Percentiles rank a stretch among this genome's conserved stretches.
phyloP scores from a whole-genome alignment of 2,888 invertebrate genomes.

The Drosophila antonietae region DNA sequence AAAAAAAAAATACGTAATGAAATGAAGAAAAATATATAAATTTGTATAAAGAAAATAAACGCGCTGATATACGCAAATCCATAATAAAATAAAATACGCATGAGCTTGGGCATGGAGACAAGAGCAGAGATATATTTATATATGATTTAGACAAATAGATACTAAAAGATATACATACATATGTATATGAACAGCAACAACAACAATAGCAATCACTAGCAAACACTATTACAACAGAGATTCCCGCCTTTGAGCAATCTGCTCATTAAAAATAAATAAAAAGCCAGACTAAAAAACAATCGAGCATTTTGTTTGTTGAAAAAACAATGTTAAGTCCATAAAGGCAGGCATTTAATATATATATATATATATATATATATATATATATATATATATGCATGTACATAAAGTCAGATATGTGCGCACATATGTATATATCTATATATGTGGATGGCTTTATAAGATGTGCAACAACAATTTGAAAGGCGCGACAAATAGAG shows the following conservation, averaged over 20 bases:
- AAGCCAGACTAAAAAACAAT: slow-evolving; percentile 73
- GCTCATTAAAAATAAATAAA: slow-evolving; percentile 76
- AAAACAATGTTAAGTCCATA: slow-evolving; percentile 77
- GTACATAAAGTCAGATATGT: slow-evolving; percentile 24
- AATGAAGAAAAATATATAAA: slow-evolving; percentile 33
- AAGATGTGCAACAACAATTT: slow-evolving; percentile 32
- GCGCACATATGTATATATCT: slow-evolving; percentile 21
- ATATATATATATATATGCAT: slow-evolving; percentile 14
- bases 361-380: too few relatives aligned
- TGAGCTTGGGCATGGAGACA: slow-evolving; percentile 21
- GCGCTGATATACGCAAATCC: slow-evolving; percentile 34
- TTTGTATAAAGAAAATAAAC: slow-evolving; percentile 20
- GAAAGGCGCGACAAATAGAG: slow-evolving; percentile 47
- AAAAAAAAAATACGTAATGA: slow-evolving; percentile 4
- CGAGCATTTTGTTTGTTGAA: slow-evolving; percentile 75
- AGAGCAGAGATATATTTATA: neutral
- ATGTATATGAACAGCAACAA: slow-evolving; percentile 10
- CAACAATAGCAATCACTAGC: slow-evolving; percentile 6
- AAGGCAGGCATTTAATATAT: slow-evolving; percentile 45
- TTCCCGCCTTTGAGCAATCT: slow-evolving; percentile 22
- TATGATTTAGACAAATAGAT: slow-evolving; percentile 39
- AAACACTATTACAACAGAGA: slow-evolving; percentile 46
- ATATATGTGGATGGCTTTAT: slow-evolving; percentile 20
- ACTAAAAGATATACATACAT: slow-evolving; percentile 40
- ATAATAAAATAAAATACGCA: slow-evolving; percentile 45